Conservation (phyloP, 2,888 invertebrate species). For the Drosophila mulleri region DNA sequence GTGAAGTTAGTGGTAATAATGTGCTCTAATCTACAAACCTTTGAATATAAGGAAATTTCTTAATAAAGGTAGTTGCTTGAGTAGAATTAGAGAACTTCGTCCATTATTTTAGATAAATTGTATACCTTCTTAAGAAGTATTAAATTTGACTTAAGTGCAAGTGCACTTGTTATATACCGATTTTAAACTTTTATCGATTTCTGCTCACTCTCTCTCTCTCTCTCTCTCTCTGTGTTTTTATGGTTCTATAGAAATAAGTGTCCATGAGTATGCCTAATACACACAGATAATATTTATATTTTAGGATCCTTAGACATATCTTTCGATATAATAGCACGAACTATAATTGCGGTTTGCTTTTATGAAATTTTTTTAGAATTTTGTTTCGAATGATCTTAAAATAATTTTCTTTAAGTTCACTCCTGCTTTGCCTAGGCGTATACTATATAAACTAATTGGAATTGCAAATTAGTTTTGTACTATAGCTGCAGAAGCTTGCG, state of each 20-base stretch:
- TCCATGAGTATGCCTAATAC: too few species aligned
- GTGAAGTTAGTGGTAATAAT: conserved; percentile 16
- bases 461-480: not conserved
- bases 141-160: not conserved
- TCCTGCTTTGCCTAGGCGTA: not conserved
- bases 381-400: too few species aligned
- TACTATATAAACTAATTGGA: not conserved
- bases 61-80: not conserved
- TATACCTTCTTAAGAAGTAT: not conserved
- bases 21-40: not conserved
- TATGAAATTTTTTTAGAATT: not conserved
- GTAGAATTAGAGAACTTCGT: not conserved
- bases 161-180: not conserved
- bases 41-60: not conserved
- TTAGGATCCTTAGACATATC: too few species aligned
- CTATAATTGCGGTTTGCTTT: too few species aligned
- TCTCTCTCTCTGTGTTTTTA: too few species aligned
- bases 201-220: too few species aligned
- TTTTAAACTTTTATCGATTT: not conserved
- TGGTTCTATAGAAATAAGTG: too few species aligned
- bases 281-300: too few species aligned
- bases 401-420: too few species aligned
- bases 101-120: not conserved
- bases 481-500: not conserved
- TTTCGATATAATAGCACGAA: too few species aligned